Percentiles rank a stretch among this genome's conserved stretches.
Evolutionary conservation across 2,888 invertebrate genomes (phyloP).

Genomic region (Aphelenchoides bicaudatus): DNA sequence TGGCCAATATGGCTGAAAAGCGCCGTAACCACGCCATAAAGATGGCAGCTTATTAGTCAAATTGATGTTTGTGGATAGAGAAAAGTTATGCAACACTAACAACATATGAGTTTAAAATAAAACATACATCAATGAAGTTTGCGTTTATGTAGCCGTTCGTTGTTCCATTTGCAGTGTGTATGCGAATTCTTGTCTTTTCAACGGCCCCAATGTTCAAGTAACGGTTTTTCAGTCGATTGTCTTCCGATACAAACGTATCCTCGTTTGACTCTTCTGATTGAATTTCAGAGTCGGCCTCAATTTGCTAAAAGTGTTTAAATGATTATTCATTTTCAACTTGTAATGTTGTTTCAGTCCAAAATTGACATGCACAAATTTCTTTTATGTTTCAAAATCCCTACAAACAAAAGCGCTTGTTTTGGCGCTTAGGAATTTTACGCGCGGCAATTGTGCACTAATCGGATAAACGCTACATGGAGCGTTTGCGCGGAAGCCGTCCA

Average conservation of each 20-base stretch:
- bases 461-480: no score
- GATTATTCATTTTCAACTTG: no score
- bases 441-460: no score
- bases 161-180: conserved; percentile 34
- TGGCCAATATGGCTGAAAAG: not conserved
- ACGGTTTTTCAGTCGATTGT: conserved; percentile 37
- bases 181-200: conserved; percentile 47
- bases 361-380: not conserved
- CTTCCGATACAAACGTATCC: conserved; percentile 20
- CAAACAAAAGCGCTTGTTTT: not conserved
- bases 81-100: not conserved
- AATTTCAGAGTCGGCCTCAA: conserved; percentile 24
- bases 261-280: conserved; percentile 24
- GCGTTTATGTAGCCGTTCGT: conserved; percentile 43
- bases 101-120: no score
- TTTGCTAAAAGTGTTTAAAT: conserved; percentile 23
- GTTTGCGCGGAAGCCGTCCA: not conserved
- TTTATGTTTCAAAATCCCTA: not conserved
- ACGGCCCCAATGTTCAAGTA: conserved; percentile 55
- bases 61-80: not conserved
- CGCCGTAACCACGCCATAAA: not conserved
- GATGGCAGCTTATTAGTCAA: no score
- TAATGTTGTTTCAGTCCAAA: no score
- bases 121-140: conserved; percentile 43
- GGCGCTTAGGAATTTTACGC: no score